phyloP scores from a whole-genome alignment of 2,113 vertebrate genomes.

The Lamprologus tigripictilis region DNA sequence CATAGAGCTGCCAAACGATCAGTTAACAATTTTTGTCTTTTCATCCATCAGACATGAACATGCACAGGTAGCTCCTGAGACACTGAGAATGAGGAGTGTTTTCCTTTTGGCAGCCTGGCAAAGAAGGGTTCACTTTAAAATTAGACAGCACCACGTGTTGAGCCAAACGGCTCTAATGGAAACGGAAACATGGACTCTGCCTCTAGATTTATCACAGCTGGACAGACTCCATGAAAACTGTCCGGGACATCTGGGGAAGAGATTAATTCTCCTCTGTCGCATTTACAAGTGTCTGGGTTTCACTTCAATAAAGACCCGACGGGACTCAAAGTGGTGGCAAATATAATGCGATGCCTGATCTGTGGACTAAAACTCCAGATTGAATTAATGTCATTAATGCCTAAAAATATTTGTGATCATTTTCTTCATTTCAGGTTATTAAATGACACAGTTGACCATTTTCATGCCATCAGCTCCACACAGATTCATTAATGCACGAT shows the following conservation, averaged over 20 bases:
- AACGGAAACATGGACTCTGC: conserved; percentile 30
- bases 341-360: fast-evolving
- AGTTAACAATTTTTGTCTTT: not conserved
- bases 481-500: not conserved
- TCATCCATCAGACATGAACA: not conserved
- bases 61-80: not conserved
- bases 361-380: not conserved
- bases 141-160: conserved; percentile 27
- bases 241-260: conserved; percentile 37
- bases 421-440: not conserved
- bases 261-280: not conserved
- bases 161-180: conserved; percentile 35
- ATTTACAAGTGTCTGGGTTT: not conserved
- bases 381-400: not conserved
- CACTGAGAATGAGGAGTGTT: not conserved
- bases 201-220: conserved; percentile 40
- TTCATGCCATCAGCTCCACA: not conserved
- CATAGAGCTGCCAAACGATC: conserved; percentile 72
- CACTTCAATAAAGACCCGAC: not conserved
- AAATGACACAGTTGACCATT: not conserved
- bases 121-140: conserved; percentile 8
- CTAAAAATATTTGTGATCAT: not conserved
- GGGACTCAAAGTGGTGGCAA: not conserved
- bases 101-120: not conserved
- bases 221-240: not conserved